Base-by-base conservation (phyloP, 2,888 invertebrate species). In the Cataglyphis altisquamis region DNA sequence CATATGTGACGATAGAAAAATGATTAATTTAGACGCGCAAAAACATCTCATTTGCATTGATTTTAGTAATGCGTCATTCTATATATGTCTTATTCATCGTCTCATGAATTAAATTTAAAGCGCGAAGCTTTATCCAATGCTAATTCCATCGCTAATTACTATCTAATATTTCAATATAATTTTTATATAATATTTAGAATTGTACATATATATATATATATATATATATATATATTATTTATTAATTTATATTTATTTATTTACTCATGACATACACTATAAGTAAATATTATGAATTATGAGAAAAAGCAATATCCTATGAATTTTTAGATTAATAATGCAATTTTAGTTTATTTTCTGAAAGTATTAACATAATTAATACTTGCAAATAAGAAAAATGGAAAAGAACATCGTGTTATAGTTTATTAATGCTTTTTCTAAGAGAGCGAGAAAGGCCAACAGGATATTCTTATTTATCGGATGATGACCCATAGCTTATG, bases 401-500 rank as follows among this genome's bases (percentile, higher is more conserved):
- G 52, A 39, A n/a, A 0, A 57, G 15, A 21, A 12, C 18, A 4
- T 41, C 21, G 21, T 21, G 6, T 6, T 41, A 9, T n/a, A 68
- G 12, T 10, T 41, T 12, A 3, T 63, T 18, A 25, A 21, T 41
- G 21, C 45, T 48, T 45, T n/a, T 48, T 63, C 12, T 32, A 3
- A 21, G 21, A n/a, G 18, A 15, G 21, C 39, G 55, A 67, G 10
- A 32, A 18, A 32, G 25, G 21, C 9, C 12, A 10, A 18, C 39
- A 36, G n/a, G 1, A 68, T 45, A 41, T 82, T 75, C 66, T 74
- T 55, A 68, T 32, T 75, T 6, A 73, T 3, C 32, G 41, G 36
- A 83, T 75, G 36, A 83, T 75, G 70, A 63, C 39, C n/a, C 32
- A 74, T 29, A 18, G 60, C 41, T 60, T 45, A 45, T 45, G 32